Percentiles rank a stretch among this genome's conserved stretches.
Conservation (phyloP, 2,888 invertebrate species). For the Rhingia rostrata region DNA sequence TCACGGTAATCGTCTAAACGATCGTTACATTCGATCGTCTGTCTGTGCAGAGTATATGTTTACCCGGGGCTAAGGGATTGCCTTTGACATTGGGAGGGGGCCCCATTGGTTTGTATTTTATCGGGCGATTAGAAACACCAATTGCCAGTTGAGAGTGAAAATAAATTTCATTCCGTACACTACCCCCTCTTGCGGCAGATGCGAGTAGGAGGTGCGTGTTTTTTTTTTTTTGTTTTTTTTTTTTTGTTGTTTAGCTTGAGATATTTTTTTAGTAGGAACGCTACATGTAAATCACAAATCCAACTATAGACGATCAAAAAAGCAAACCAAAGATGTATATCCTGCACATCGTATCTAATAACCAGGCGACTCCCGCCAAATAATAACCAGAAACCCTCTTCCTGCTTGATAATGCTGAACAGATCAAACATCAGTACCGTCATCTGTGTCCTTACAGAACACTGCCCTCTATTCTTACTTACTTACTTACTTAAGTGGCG, state of each 20-base stretch:
- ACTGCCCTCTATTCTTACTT: too few relatives aligned
- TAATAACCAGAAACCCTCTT: too few relatives aligned
- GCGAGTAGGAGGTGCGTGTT: background rate
- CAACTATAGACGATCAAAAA: too few relatives aligned
- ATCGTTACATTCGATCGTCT: conserved; percentile 4
- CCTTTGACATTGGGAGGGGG: conserved; percentile 63
- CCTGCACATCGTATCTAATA: too few relatives aligned
- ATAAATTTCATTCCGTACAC: conserved; percentile 20
- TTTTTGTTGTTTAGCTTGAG: background rate
- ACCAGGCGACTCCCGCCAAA: too few relatives aligned
- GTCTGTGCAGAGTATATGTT: conserved; percentile 1
- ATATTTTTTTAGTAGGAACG: too few relatives aligned
- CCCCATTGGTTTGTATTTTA: conserved; percentile 46
- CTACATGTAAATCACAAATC: too few relatives aligned
- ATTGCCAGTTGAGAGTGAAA: conserved; percentile 40
- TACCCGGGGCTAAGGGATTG: conserved; percentile 27
- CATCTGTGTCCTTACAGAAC: too few relatives aligned
- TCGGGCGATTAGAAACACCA: conserved; percentile 42
- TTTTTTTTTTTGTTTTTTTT: background rate
- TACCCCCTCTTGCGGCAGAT: background rate
- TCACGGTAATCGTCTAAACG: conserved; percentile 8
- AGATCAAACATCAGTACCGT: too few relatives aligned
- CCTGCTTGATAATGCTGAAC: too few relatives aligned
- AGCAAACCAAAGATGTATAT: too few relatives aligned
- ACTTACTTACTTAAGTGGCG: too few relatives aligned